These are phyloP conservation scores for Pollenia amentaria DNA, from an alignment of 2,888 invertebrate genomes.

Conservation along the genomic window DNA sequence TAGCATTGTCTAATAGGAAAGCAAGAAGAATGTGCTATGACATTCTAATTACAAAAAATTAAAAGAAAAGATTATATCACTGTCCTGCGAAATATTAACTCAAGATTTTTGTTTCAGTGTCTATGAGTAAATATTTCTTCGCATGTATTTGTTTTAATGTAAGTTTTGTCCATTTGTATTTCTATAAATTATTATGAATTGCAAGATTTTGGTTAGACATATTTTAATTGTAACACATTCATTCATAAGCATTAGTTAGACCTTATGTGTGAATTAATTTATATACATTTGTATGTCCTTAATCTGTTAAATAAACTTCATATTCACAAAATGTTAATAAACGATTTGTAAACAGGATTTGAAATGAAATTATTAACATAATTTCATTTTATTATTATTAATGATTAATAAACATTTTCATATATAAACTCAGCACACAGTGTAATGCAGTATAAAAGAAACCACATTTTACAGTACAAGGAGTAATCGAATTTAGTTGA, in stretches of 20 bases:
- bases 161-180: not conserved
- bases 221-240: constrained; percentile 27
- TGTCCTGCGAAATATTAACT: too few species aligned
- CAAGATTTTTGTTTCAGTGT: too few species aligned
- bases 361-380: constrained; percentile 68
- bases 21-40: too few species aligned
- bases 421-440: not conserved
- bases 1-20: too few species aligned
- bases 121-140: too few species aligned
- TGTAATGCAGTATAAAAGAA: not conserved
- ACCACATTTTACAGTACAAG: not conserved
- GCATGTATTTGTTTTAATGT: not conserved
- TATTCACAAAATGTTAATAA: constrained; percentile 68
- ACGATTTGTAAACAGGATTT: constrained; percentile 71
- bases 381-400: constrained; percentile 68
- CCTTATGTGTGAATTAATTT: constrained; percentile 41
- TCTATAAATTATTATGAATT: constrained; percentile 39
- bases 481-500: not conserved
- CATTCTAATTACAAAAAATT: too few species aligned
- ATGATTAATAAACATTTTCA: constrained; percentile 62
- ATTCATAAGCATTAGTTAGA: not conserved
- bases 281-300: constrained; percentile 32
- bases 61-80: too few species aligned
- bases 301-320: constrained; percentile 69
- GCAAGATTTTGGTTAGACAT: constrained; percentile 47